phyloP scores from a whole-genome alignment of 2,113 vertebrate species.

The Oncorhynchus kisutch region DNA sequence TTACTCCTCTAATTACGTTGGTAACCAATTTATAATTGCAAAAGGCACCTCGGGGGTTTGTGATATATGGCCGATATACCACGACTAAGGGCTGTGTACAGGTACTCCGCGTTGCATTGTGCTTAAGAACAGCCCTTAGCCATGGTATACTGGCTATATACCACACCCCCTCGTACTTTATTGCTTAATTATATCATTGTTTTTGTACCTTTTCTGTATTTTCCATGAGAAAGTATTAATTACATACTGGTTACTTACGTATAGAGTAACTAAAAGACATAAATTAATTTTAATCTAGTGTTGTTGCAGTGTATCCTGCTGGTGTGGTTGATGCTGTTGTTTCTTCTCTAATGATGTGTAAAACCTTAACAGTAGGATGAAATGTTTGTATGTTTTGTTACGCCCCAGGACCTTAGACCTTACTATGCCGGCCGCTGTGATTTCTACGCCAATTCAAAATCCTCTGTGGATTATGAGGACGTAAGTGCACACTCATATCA shows the following conservation, averaged over 20 bases:
- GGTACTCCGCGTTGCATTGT: too few species aligned
- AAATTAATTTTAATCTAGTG: not conserved
- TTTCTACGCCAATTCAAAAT: constrained; percentile 81
- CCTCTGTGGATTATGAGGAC: constrained; percentile 58
- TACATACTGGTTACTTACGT: not conserved
- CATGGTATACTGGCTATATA: too few species aligned
- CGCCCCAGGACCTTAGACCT: constrained; percentile 87
- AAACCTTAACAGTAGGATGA: not conserved
- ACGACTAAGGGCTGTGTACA: too few species aligned
- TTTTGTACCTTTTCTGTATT: not conserved
- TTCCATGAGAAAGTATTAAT: not conserved
- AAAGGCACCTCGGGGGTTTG: too few species aligned
- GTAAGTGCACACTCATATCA: constrained; percentile 56
- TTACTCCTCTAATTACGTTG: too few species aligned
- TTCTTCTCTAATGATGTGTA: not conserved
- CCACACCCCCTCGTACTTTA: too few species aligned
- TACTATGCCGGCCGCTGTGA: constrained; percentile 90
- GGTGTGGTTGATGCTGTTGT: not conserved
- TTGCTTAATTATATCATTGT: not conserved
- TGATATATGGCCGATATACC: too few species aligned
- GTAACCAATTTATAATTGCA: too few species aligned
- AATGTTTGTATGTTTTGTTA: constrained; percentile 1
- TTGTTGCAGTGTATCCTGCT: not conserved
- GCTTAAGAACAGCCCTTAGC: too few species aligned
- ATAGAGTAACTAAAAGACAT: not conserved